phyloP scores from a whole-genome alignment of 1,140 invertebrate species.

The Drosophila mayri region DNA sequence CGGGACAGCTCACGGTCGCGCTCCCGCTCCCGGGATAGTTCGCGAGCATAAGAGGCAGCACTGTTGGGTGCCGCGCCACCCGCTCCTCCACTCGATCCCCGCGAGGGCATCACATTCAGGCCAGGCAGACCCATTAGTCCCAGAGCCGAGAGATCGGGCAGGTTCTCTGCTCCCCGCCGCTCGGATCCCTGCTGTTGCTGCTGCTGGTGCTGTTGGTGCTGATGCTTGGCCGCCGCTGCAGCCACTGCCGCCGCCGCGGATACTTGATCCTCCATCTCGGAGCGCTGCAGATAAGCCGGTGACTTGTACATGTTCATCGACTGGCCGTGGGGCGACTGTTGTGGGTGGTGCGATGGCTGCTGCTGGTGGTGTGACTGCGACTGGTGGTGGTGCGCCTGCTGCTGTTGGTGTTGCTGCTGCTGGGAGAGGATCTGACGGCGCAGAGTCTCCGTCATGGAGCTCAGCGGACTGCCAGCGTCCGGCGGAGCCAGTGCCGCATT shows the following conservation, averaged over 20 bases:
- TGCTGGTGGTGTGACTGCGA: constrained; percentile 75
- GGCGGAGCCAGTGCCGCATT: constrained; percentile 72
- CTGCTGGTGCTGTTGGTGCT: constrained; percentile 64
- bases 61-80: constrained; percentile 61
- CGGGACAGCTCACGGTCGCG: constrained; percentile 66
- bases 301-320: constrained; percentile 84
- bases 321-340: constrained; percentile 73
- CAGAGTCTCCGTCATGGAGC: constrained; percentile 78
- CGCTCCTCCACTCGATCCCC: constrained; percentile 27
- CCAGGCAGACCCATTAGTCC: constrained; percentile 80
- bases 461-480: constrained; percentile 67
- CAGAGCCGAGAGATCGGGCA: constrained; percentile 75
- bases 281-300: constrained; percentile 77
- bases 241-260: constrained; percentile 73
- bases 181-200: constrained; percentile 43
- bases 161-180: constrained; percentile 61
- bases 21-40: constrained; percentile 66
- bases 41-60: constrained; percentile 73
- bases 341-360: constrained; percentile 66
- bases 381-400: constrained; percentile 56
- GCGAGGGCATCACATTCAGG: constrained; percentile 76
- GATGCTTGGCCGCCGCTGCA: constrained; percentile 67
- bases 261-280: constrained; percentile 81
- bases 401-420: constrained; percentile 72
- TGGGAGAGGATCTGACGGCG: constrained; percentile 80